A percentile compares a stretch with the other conserved stretches of the same genome.
Evolutionary conservation across 2,888 invertebrate genomes (phyloP).

Genomic region (Pseudococcus longispinus): DNA sequence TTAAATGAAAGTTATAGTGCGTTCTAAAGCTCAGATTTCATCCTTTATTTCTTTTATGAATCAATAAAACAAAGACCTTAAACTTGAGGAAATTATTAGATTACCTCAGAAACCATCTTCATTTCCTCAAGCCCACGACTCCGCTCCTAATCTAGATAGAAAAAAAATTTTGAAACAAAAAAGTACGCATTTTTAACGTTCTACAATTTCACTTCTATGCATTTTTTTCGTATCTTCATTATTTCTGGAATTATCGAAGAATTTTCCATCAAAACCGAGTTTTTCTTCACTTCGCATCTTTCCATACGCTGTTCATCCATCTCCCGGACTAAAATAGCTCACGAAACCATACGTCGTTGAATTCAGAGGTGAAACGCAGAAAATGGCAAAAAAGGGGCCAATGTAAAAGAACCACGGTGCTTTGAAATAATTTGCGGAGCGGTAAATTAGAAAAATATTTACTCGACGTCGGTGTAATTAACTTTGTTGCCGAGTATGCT

Average conservation of each 20-base stretch:
- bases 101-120: too few species aligned
- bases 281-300: too few species aligned
- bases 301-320: background rate
- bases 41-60: too few species aligned
- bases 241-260: background rate
- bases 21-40: too few species aligned
- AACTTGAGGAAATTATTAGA: too few species aligned
- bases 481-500: background rate
- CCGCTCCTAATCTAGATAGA: too few species aligned
- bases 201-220: background rate
- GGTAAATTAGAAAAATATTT: constrained; percentile 39
- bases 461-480: constrained; percentile 16
- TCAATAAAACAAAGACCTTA: too few species aligned
- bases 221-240: too few species aligned
- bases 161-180: too few species aligned
- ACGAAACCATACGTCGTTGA: background rate
- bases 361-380: background rate
- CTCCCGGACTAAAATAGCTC: background rate
- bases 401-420: background rate
- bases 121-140: too few species aligned
- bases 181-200: too few species aligned
- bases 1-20: too few species aligned
- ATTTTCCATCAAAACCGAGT: background rate
- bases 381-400: background rate
- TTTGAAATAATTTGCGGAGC: background rate